Evolutionary conservation across 2,113 vertebrate genomes (phyloP), one percentile per base, ranked within the genome.

Genomic region (Psilopogon haemacephalus): DNA sequence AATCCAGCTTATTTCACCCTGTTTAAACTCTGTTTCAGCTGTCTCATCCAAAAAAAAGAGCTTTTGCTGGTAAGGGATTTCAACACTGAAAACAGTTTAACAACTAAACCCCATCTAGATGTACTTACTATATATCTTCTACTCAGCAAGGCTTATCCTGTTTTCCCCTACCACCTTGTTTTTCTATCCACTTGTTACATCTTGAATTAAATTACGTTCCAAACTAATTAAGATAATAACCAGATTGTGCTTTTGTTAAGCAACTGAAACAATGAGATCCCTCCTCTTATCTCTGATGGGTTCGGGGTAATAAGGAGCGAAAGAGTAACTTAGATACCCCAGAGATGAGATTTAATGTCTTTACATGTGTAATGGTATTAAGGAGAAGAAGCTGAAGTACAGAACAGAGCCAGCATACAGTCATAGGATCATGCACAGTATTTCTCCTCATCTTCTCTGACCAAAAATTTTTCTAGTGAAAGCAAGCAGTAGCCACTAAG

Each of bases 151-250:
- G 60, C 12, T 92, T 60, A 89, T 75, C 33, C 52, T 52, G 27
- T 44, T 85, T 68, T 67, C 75, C 59, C 35, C 58, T 21, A 73
- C 37, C 13, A 82, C 71, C 62, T 92, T 92, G 26, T 19, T 83
- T 83, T 59, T 48, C 30, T 38, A 70, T 42, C 30, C 46, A 78
- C 60, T 89, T 83, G 64, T 76, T 95, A 87, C 64, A 85, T 63
- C 78, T 80, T 79, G 50, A 89, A 94, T 93, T 89, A 78, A 94
- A 92, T 93, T 85, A 83, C 56, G 27, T 75, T 77, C 60, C 87
- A 74, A 94, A 68, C 68, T 93, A 85, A 94, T 95, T 92, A 89
- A 91, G 91, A 67, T 85, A 92, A 74, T 46, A 79, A 93, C 35
- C 46, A 80, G 71, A 73, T 35, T 11, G 59, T n/a, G 37, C 15